These are phyloP conservation scores for Pterostichus madidus DNA, from an alignment of 2,888 invertebrate species.

Conservation along the genomic window DNA sequence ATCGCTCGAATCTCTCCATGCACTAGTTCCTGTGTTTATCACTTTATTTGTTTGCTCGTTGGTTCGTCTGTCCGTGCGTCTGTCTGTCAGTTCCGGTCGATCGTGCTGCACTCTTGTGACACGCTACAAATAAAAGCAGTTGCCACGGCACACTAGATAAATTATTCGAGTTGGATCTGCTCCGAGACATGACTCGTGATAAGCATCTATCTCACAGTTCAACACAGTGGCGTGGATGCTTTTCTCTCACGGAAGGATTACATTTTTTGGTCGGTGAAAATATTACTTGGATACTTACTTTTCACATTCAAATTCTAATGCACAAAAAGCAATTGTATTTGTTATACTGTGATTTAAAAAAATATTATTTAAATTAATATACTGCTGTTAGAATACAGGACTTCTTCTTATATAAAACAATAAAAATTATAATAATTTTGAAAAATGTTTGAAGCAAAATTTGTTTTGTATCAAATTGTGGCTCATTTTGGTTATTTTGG, in stretches of 20 bases:
- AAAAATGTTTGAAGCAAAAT: too few relatives aligned
- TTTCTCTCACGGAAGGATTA: neutral
- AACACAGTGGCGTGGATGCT: constrained; percentile 9
- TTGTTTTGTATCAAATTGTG: too few relatives aligned
- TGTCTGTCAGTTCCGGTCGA: constrained; percentile 55
- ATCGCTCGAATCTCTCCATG: constrained; percentile 18
- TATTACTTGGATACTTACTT: too few relatives aligned
- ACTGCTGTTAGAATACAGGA: too few relatives aligned
- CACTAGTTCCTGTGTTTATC: constrained; percentile 41
- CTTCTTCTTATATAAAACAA: too few relatives aligned
- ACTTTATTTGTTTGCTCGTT: constrained; percentile 41
- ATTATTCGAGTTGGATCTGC: constrained; percentile 62
- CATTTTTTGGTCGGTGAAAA: neutral
- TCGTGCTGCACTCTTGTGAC: constrained; percentile 64
- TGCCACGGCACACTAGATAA: constrained; percentile 62
- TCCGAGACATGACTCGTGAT: constrained; percentile 65
- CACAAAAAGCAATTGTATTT: too few relatives aligned
- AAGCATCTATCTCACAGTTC: constrained; percentile 65
- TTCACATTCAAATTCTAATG: too few relatives aligned
- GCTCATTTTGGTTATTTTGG: too few relatives aligned
- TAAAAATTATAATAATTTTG: too few relatives aligned
- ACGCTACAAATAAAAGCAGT: constrained; percentile 65
- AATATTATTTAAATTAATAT: too few relatives aligned
- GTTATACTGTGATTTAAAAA: too few relatives aligned
- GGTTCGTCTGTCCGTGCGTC: constrained; percentile 28